Evolutionary conservation across 1,140 invertebrate species (phyloP).

Genomic region (Tetramorium simillimum): DNA sequence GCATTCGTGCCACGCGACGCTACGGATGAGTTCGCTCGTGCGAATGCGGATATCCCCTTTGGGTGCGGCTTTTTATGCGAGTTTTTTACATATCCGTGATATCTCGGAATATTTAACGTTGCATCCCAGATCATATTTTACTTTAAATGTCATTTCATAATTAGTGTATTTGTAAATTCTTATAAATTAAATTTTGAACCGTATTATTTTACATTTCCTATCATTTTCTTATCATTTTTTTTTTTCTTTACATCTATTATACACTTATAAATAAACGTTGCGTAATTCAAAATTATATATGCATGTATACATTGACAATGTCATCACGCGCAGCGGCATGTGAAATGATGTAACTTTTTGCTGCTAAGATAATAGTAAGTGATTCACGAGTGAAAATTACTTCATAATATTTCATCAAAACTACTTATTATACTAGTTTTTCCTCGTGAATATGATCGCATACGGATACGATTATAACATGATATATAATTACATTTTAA

Average conservation of each 20-base stretch:
- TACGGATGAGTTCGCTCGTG: conserved; percentile 71
- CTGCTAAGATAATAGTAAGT: conserved; percentile 3
- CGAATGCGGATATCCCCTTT: conserved; percentile 49
- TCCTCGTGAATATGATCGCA: background rate
- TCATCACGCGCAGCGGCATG: conserved; percentile 15
- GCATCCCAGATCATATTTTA: background rate
- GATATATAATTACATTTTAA: background rate
- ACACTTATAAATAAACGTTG: background rate
- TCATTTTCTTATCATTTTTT: background rate
- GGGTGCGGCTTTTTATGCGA: background rate
- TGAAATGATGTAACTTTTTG: conserved; percentile 7
- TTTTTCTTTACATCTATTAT: background rate
- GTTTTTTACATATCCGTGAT: background rate
- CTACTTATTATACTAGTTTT: conserved; percentile 44
- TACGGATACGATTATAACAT: background rate
- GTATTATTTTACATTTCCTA: background rate
- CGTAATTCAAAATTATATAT: conserved; percentile 1
- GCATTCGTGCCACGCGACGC: conserved; percentile 50
- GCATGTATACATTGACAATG: background rate
- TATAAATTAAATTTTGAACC: background rate
- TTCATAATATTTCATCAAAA: conserved; percentile 3
- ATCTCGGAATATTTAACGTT: background rate
- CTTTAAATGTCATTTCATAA: background rate
- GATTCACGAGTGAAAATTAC: conserved; percentile 14
- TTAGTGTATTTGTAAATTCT: background rate